phyloP scores from a whole-genome alignment of 2,888 invertebrate species.

The Eupsilia transversa region DNA sequence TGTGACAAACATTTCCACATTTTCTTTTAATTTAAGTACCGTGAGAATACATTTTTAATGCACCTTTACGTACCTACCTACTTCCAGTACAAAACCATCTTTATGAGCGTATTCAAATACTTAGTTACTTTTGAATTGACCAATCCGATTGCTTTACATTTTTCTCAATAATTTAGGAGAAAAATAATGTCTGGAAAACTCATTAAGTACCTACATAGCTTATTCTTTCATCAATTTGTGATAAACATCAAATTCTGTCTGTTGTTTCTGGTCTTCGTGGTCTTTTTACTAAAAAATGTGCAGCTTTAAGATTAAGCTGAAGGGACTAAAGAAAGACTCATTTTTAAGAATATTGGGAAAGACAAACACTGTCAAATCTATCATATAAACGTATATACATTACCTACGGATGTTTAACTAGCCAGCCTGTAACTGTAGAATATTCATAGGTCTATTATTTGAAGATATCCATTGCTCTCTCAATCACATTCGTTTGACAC shows the following conservation, averaged over 20 bases:
- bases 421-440: background rate
- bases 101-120: background rate
- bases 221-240: background rate
- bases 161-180: no score
- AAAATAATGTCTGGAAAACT: background rate
- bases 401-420: background rate
- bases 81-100: background rate
- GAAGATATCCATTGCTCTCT: background rate
- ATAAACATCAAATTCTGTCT: no score
- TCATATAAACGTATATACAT: no score
- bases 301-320: background rate
- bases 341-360: background rate
- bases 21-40: slow-evolving; percentile 33
- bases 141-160: background rate
- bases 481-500: background rate
- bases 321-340: background rate
- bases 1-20: slow-evolving; percentile 50
- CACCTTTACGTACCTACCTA: background rate
- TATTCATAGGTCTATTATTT: background rate
- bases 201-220: background rate
- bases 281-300: background rate
- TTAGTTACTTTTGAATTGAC: background rate
- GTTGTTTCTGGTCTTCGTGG: background rate
- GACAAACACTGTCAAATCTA: background rate
- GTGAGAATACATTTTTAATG: slow-evolving; percentile 50